Percentiles rank a stretch among this genome's conserved stretches.
These are phyloP conservation scores for Muraenolepis orangiensis DNA, from an alignment of 2,797 vertebrate genomes.

Conservation along the genomic window DNA sequence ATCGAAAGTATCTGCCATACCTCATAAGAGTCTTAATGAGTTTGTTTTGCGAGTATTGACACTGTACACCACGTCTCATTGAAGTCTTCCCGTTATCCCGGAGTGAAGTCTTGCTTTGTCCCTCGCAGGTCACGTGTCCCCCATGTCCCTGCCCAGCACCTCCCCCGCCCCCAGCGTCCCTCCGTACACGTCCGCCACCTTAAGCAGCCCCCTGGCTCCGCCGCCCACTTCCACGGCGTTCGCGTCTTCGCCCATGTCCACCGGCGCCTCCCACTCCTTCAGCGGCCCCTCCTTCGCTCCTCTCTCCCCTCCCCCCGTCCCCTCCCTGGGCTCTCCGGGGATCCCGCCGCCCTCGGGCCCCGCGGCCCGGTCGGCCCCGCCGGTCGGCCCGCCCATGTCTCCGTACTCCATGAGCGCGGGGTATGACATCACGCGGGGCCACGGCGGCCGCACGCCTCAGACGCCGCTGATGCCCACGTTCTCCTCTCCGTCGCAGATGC, in stretches of 20 bases:
- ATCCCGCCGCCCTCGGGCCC: conserved; percentile 38
- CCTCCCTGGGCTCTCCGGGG: conserved; percentile 41
- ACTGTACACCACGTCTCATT: too few relatives aligned
- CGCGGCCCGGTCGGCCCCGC: conserved; percentile 63
- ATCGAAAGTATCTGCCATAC: neutral
- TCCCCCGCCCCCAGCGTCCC: conserved; percentile 46
- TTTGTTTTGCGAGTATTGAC: too few relatives aligned
- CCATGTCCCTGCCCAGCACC: conserved; percentile 36
- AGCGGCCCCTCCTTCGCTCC: conserved; percentile 44
- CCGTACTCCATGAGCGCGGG: conserved; percentile 77
- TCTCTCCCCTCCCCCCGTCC: conserved; percentile 32
- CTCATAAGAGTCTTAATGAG: neutral
- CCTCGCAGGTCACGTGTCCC: neutral
- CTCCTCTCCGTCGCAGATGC: conserved; percentile 71
- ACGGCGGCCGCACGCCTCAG: conserved; percentile 90
- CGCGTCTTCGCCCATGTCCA: conserved; percentile 35
- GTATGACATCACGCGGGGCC: conserved; percentile 92
- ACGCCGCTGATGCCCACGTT: conserved; percentile 91
- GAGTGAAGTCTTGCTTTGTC: neutral
- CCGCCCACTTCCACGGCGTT: conserved; percentile 38
- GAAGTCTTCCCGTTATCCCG: too few relatives aligned
- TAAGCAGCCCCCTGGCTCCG: conserved; percentile 39
- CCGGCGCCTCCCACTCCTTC: conserved; percentile 6
- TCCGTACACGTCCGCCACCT: conserved; percentile 52
- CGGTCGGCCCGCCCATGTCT: conserved; percentile 75